A percentile compares a stretch with the other conserved stretches of the same genome.
phyloP scores from a whole-genome alignment of 1,140 invertebrate species.

The Drosophila elegans region DNA sequence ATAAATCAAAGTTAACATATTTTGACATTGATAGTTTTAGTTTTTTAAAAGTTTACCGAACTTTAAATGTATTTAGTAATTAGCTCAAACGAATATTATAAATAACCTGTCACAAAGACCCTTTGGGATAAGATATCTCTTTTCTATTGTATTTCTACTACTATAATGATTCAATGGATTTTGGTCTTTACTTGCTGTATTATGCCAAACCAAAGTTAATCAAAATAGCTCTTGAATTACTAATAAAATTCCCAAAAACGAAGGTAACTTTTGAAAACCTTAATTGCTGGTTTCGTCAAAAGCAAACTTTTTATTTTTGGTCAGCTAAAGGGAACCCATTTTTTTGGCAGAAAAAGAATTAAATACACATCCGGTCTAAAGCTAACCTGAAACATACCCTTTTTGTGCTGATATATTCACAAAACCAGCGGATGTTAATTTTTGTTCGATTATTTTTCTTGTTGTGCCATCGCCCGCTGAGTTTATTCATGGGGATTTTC shows the following conservation, averaged over 20 bases:
- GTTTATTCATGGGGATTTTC: slow-evolving; percentile 26
- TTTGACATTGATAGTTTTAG: no score
- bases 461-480: neutral
- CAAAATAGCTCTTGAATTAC: no score
- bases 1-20: no score
- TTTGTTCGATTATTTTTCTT: neutral
- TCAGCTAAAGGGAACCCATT: no score
- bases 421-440: slow-evolving; percentile 4
- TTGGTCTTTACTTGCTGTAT: neutral
- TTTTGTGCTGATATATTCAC: neutral
- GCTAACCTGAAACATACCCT: neutral
- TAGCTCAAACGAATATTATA: no score
- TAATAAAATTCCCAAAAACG: neutral
- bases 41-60: no score
- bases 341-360: neutral
- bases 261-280: neutral
- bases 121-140: no score
- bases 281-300: neutral
- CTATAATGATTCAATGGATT: neutral
- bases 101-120: no score
- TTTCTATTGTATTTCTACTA: neutral
- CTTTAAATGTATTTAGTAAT: no score
- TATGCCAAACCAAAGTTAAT: neutral
- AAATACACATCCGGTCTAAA: slow-evolving; percentile 1
- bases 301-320: neutral